Evolutionary conservation across 2,888 invertebrate genomes (phyloP), one percentile per base, ranked within the genome.

Genomic region (Allolobophora icterica): DNA sequence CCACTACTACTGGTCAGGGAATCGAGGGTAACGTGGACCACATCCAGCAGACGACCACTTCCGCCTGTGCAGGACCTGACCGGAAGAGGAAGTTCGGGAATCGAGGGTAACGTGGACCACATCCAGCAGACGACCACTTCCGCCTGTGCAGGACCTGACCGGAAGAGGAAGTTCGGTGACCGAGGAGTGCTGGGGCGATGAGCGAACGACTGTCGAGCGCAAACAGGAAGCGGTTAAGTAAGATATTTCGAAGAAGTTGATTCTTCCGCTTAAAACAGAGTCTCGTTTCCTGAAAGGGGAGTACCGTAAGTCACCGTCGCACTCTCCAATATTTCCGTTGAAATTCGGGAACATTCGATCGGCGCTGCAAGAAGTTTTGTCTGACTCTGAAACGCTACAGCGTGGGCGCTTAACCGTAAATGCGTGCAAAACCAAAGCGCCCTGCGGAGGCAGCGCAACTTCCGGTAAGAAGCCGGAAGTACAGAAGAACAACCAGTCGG

Each of bases 71-170:
- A 34, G 21, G 84, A 84, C 13, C 34, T 11, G 11, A 58, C 30
- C 58, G 58, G 58, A 58, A 58, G 34, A 84, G 84, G 84, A 33
- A 84, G 84, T 84, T n/a, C n/a, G n/a, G n/a, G n/a, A n/a, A n/a
- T n/a, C n/a, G n/a, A n/a, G n/a, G n/a, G n/a, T n/a, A n/a, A n/a
- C n/a, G n/a, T n/a, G n/a, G n/a, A n/a, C n/a, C n/a, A n/a, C n/a
- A n/a, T n/a, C n/a, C n/a, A n/a, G n/a, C n/a, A n/a, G n/a, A n/a
- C n/a, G n/a, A n/a, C n/a, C n/a, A n/a, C n/a, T n/a, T n/a, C n/a
- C n/a, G n/a, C n/a, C n/a, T n/a, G n/a, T n/a, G n/a, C n/a, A n/a
- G n/a, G n/a, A n/a, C n/a, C n/a, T n/a, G n/a, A n/a, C n/a, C n/a
- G n/a, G n/a, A n/a, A n/a, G n/a, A n/a, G n/a, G n/a, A n/a, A n/a